Evolutionary conservation across 2,888 invertebrate genomes (phyloP).

Genomic region (Yponomeuta cagnagella): DNA sequence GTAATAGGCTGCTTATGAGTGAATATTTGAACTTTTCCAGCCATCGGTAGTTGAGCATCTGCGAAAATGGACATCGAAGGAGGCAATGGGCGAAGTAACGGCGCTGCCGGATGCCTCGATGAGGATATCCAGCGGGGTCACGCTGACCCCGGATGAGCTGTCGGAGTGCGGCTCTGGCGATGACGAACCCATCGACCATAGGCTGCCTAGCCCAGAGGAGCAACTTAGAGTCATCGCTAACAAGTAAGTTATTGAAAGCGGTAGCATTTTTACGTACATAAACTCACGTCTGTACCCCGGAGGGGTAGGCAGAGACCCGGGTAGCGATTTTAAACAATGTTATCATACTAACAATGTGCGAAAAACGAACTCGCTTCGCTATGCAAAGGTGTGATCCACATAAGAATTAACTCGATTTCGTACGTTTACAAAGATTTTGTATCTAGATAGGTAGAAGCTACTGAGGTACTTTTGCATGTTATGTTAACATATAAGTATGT

Average conservation of each 20-base stretch:
- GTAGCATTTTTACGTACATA: background rate
- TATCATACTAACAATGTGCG: too few species aligned
- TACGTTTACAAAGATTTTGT: too few species aligned
- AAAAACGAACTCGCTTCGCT: too few species aligned
- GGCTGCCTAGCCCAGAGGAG: slow-evolving; percentile 91
- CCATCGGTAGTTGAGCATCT: slow-evolving; percentile 87
- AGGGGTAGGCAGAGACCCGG: too few species aligned
- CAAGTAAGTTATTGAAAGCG: slow-evolving; percentile 76
- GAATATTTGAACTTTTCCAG: slow-evolving; percentile 56
- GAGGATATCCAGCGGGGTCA: slow-evolving; percentile 77
- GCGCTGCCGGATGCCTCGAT: slow-evolving; percentile 86
- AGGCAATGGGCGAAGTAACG: slow-evolving; percentile 88
- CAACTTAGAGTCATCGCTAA: slow-evolving; percentile 88
- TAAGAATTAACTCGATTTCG: too few species aligned
- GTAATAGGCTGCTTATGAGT: background rate
- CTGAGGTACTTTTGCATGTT: too few species aligned
- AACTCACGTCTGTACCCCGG: too few species aligned
- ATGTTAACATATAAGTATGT: too few species aligned
- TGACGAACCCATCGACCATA: slow-evolving; percentile 86
- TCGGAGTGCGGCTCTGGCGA: slow-evolving; percentile 77
- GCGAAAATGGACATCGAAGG: slow-evolving; percentile 89
- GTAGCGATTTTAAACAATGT: too few species aligned
- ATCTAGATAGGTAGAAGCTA: too few species aligned
- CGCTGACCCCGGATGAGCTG: slow-evolving; percentile 67
- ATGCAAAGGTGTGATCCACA: too few species aligned